phyloP scores from a whole-genome alignment of 2,888 invertebrate genomes.

The Chloroclysta siterata region DNA sequence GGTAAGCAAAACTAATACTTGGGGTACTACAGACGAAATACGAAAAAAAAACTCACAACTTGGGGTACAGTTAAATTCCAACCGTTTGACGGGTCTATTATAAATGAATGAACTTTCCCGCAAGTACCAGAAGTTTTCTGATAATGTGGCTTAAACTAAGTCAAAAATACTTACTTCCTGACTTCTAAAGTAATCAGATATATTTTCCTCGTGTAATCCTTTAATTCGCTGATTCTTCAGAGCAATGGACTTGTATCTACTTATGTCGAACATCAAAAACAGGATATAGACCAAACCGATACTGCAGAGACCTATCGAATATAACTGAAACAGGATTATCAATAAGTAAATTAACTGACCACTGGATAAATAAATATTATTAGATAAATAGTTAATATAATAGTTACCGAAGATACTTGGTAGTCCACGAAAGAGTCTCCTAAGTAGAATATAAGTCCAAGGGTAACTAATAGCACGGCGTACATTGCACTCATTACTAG shows the following conservation, averaged over 20 bases:
- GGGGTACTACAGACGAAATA: no score
- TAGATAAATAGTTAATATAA: background rate
- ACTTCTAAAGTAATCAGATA: constrained; percentile 72
- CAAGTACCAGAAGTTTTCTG: background rate
- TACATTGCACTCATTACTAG: constrained; percentile 88
- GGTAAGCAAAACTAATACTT: no score
- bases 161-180: constrained; percentile 63
- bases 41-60: no score
- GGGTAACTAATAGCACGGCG: constrained; percentile 87
- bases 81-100: no score
- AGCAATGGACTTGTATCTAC: constrained; percentile 81
- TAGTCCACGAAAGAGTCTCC: constrained; percentile 83
- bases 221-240: constrained; percentile 74
- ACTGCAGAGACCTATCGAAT: constrained; percentile 84
- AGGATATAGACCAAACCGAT: constrained; percentile 86
- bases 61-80: no score
- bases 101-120: no score
- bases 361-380: background rate
- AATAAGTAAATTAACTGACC: background rate
- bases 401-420: constrained; percentile 83
- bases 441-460: constrained; percentile 87
- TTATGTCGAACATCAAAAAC: constrained; percentile 86
- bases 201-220: constrained; percentile 63
- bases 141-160: background rate
- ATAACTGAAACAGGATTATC: constrained; percentile 79